phyloP scores from a whole-genome alignment of 2,888 invertebrate genomes.

The Pandemis cinnamomeana region DNA sequence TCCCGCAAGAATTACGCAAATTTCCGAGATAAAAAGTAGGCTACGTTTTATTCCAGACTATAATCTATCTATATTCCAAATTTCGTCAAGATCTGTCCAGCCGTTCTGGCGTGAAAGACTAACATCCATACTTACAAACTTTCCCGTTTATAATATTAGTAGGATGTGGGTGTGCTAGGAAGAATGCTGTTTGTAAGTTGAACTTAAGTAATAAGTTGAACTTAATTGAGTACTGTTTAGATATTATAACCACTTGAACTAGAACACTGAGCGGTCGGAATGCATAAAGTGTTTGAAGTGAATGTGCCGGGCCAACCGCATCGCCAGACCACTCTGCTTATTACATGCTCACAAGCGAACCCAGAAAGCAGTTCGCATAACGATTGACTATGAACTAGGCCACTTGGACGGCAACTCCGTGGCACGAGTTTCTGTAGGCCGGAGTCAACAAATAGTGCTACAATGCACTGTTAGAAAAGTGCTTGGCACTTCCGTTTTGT shows the following conservation, averaged over 20 bases:
- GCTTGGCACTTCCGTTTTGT: slow-evolving; percentile 13
- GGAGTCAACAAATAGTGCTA: slow-evolving; percentile 28
- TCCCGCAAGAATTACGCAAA: too few species aligned
- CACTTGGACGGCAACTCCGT: slow-evolving; percentile 29
- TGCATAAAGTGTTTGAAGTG: slow-evolving; percentile 24
- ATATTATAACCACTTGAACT: not conserved
- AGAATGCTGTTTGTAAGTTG: too few species aligned
- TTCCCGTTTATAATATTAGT: too few species aligned
- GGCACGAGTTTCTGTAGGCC: slow-evolving; percentile 27
- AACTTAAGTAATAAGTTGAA: too few species aligned
- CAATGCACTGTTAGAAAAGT: slow-evolving; percentile 25
- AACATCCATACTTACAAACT: too few species aligned
- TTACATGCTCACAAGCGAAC: slow-evolving; percentile 29
- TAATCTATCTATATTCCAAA: too few species aligned
- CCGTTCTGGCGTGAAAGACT: too few species aligned
- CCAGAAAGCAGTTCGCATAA: slow-evolving; percentile 25
- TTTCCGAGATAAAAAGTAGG: too few species aligned
- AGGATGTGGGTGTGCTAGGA: too few species aligned
- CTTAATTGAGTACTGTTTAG: too few species aligned
- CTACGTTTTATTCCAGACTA: too few species aligned
- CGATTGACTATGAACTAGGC: slow-evolving; percentile 39
- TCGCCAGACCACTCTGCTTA: slow-evolving; percentile 31
- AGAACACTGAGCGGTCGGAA: slow-evolving; percentile 13
- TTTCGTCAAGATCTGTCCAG: too few species aligned
- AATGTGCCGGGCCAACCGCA: slow-evolving; percentile 17